phyloP scores from a whole-genome alignment of 2,888 invertebrate species.

The Erpobdella octoculata region DNA sequence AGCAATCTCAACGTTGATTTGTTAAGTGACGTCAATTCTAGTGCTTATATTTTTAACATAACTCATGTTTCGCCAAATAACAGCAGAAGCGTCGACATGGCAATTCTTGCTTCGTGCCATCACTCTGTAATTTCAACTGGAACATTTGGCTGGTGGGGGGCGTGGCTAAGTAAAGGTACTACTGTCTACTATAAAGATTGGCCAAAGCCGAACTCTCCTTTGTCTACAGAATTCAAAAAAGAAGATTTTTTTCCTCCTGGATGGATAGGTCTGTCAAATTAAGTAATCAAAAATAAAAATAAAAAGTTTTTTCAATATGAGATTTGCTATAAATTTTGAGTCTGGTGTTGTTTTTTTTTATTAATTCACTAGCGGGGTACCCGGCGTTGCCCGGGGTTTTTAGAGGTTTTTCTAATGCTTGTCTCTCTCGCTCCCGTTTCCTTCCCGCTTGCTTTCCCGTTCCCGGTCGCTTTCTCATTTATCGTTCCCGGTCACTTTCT shows the following conservation, averaged over 20 bases:
- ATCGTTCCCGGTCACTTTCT: no score
- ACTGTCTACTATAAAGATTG: slow-evolving; percentile 49
- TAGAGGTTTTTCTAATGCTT: no score
- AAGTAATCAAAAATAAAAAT: no score
- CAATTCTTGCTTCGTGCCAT: slow-evolving; percentile 40
- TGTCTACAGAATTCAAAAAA: slow-evolving; percentile 44
- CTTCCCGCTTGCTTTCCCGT: no score
- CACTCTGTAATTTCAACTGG: slow-evolving; percentile 49
- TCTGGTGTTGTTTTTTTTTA: no score
- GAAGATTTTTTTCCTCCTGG: slow-evolving; percentile 48
- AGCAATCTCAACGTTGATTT: slow-evolving; percentile 35
- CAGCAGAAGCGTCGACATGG: slow-evolving; percentile 44
- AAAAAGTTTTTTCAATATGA: no score
- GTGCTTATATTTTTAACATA: neutral
- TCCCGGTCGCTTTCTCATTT: no score
- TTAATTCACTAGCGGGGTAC: no score
- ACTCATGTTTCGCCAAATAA: slow-evolving; percentile 32
- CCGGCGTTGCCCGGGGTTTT: no score
- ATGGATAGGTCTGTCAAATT: slow-evolving; percentile 43
- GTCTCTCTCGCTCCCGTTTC: no score
- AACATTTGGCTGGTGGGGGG: slow-evolving; percentile 53
- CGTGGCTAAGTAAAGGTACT: slow-evolving; percentile 45
- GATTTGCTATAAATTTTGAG: no score
- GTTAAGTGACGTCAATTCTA: slow-evolving; percentile 30
- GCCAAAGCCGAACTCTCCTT: slow-evolving; percentile 44